These are phyloP conservation scores for Sandelia bainsii DNA, from an alignment of 2,797 vertebrate genomes.

Conservation along the genomic window DNA sequence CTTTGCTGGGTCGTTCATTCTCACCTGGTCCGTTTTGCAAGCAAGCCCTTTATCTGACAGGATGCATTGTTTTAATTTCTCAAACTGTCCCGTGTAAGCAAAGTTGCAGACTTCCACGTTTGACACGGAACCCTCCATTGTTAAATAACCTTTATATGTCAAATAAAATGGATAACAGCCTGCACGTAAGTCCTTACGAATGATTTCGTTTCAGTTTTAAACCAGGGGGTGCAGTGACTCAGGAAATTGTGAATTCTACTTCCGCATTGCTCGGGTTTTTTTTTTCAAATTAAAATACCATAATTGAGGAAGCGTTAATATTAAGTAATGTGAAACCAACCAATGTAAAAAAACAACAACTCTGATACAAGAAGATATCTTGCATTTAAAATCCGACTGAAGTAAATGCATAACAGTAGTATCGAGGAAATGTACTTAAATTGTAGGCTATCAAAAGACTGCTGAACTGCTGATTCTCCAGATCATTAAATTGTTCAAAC, in stretches of 20 bases:
- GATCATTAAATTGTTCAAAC: too few species aligned
- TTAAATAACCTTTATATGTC: not conserved
- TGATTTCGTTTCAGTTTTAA: slow-evolving; percentile 33
- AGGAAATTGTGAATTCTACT: slow-evolving; percentile 58
- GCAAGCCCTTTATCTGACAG: slow-evolving; percentile 87
- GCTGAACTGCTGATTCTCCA: too few species aligned
- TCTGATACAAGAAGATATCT: too few species aligned
- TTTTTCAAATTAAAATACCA: slow-evolving; percentile 69
- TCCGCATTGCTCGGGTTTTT: slow-evolving; percentile 39
- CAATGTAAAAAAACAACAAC: too few species aligned
- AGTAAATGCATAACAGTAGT: not conserved
- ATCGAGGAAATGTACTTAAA: too few species aligned
- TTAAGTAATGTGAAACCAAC: too few species aligned
- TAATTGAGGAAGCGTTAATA: not conserved
- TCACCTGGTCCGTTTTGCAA: slow-evolving; percentile 92
- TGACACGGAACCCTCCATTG: slow-evolving; percentile 89
- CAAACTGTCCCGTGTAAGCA: slow-evolving; percentile 89
- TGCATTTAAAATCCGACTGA: too few species aligned
- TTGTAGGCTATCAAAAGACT: too few species aligned
- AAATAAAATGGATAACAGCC: not conserved
- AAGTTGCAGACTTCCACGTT: slow-evolving; percentile 92
- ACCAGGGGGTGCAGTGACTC: slow-evolving; percentile 59
- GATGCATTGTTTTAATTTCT: slow-evolving; percentile 86
- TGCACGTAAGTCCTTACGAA: rapidly evolving
- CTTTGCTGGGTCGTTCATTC: slow-evolving; percentile 16